phyloP scores from a whole-genome alignment of 2,888 invertebrate genomes.

The Drepana falcataria region DNA sequence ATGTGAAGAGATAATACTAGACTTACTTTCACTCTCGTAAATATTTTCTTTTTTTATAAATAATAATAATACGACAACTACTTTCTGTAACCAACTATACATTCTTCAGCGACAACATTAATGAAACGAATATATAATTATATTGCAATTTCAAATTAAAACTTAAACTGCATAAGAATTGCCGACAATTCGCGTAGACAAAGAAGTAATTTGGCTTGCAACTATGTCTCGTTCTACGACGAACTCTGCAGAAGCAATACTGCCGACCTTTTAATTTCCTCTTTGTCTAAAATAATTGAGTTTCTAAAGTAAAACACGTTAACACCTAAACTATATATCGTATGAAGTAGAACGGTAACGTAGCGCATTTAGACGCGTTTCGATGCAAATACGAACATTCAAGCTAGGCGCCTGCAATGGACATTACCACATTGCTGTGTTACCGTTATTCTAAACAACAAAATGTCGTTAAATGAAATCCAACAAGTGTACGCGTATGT shows the following conservation, averaged over 20 bases:
- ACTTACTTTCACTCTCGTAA: slow-evolving; percentile 1
- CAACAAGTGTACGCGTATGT: slow-evolving; percentile 40
- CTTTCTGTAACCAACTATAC: too few relatives aligned
- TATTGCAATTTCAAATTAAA: slow-evolving; percentile 9
- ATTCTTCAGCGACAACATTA: too few relatives aligned
- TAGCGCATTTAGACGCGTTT: slow-evolving; percentile 58
- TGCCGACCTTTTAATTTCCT: slow-evolving; percentile 29
- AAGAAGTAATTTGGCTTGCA: slow-evolving; percentile 34
- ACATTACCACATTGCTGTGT: slow-evolving; percentile 68
- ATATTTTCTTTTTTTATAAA: background rate
- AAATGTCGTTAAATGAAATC: slow-evolving; percentile 62
- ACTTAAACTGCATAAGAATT: slow-evolving; percentile 20
- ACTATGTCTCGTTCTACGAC: slow-evolving; percentile 20
- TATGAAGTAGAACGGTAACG: slow-evolving; percentile 31
- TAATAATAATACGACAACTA: too few relatives aligned
- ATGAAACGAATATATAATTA: too few relatives aligned
- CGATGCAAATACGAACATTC: slow-evolving; percentile 68
- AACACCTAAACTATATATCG: slow-evolving; percentile 38
- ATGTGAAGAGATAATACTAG: slow-evolving; percentile 44
- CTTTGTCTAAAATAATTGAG: slow-evolving; percentile 19
- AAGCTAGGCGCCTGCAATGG: slow-evolving; percentile 59
- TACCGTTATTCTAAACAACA: slow-evolving; percentile 57
- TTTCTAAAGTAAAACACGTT: slow-evolving; percentile 25
- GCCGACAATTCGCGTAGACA: slow-evolving; percentile 32
- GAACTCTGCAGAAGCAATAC: slow-evolving; percentile 19